Conservation (phyloP, 2,888 invertebrate genomes). For the Erpobdella octoculata region DNA sequence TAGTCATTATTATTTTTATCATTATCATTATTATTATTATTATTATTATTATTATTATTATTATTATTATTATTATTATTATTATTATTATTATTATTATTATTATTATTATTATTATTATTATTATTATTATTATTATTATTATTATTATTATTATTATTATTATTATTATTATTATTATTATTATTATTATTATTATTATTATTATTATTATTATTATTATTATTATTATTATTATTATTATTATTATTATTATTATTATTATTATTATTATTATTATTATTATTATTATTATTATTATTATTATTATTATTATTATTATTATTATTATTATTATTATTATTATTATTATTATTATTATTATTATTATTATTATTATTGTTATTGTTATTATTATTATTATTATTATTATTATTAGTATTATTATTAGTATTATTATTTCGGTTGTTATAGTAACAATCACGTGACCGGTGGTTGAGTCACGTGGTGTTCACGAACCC, state of each 20-base stretch:
- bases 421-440: background rate
- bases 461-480: no score
- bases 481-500: no score
- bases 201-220: conserved; percentile 5
- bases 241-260: background rate
- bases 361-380: background rate
- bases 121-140: no score
- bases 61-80: no score
- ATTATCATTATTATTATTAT: no score
- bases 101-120: no score
- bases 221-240: background rate
- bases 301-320: background rate
- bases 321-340: background rate
- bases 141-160: no score
- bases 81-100: no score
- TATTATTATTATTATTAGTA: background rate
- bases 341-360: background rate
- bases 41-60: no score
- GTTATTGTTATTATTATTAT: background rate
- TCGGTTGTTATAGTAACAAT: no score
- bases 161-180: no score
- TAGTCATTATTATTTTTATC: no score
- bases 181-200: background rate
- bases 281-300: background rate
- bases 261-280: background rate